Conservation (phyloP, 2,797 vertebrate species). For the Naso thynnoides region DNA sequence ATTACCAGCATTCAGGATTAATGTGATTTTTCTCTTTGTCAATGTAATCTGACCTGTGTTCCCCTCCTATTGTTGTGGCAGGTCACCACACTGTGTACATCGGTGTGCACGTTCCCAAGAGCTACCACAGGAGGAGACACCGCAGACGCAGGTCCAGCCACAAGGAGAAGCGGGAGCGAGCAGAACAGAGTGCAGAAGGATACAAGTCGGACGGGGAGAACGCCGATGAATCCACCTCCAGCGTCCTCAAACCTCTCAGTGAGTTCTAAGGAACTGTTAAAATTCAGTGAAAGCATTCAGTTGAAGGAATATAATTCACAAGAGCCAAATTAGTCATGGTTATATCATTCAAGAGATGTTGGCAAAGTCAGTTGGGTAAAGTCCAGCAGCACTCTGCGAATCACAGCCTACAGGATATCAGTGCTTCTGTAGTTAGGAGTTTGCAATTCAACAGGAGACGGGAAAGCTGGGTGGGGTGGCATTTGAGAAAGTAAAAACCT, state of each 20-base stretch:
- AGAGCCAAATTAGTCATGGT: background rate
- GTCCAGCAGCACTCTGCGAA: constrained; percentile 47
- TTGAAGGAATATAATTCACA: background rate
- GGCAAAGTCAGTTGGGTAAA: constrained; percentile 16
- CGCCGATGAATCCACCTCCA: constrained; percentile 86
- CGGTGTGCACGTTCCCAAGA: constrained; percentile 97
- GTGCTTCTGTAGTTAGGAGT: constrained; percentile 38
- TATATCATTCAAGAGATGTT: background rate
- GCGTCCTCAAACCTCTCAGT: constrained; percentile 95
- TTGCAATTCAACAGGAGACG: constrained; percentile 5
- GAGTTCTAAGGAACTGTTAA: constrained; percentile 77
- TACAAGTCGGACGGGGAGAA: constrained; percentile 93
- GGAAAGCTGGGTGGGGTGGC: constrained; percentile 11
- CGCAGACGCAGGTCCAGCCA: constrained; percentile 91
- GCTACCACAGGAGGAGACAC: constrained; percentile 92
- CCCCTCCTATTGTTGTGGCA: constrained; percentile 55
- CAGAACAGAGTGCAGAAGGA: constrained; percentile 85
- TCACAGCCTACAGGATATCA: constrained; percentile 35
- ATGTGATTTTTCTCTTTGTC: constrained; percentile 35
- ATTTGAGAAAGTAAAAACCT: constrained; percentile 14
- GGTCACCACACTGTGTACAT: constrained; percentile 99
- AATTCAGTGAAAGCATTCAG: background rate
- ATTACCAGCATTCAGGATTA: constrained; percentile 43
- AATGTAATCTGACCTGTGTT: constrained; percentile 43
- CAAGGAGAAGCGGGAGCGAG: constrained; percentile 92